Evolutionary conservation across 2,888 invertebrate genomes (phyloP).

Genomic region (Myopa testacea): DNA sequence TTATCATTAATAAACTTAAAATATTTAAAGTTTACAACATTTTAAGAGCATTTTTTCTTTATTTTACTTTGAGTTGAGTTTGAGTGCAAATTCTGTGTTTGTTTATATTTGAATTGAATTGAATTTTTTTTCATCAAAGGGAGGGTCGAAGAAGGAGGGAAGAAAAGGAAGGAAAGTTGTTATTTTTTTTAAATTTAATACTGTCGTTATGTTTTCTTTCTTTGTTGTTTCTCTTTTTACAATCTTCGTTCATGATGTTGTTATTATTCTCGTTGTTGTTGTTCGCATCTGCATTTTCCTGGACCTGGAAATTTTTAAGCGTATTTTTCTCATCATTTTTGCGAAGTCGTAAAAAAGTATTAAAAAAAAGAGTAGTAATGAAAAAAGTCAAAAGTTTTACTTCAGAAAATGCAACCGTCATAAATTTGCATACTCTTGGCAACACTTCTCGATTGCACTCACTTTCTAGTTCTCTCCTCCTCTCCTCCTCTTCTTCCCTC

Average conservation of each 20-base stretch:
- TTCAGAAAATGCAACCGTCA: background rate
- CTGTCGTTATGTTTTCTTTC: no score
- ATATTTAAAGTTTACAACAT: no score
- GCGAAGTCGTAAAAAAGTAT: background rate
- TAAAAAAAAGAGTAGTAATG: background rate
- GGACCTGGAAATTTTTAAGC: background rate
- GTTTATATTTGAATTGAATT: background rate
- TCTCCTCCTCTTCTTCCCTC: background rate
- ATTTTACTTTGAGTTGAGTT: no score
- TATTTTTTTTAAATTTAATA: no score
- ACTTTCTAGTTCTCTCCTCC: background rate
- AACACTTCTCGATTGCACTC: constrained; percentile 36
- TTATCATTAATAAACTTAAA: no score
- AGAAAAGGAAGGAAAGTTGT: no score
- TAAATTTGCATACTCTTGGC: constrained; percentile 35
- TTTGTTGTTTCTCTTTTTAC: background rate
- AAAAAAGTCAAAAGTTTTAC: constrained; percentile 4
- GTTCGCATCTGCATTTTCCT: background rate
- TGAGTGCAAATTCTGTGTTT: background rate
- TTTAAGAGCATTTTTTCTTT: no score
- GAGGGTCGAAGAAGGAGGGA: background rate
- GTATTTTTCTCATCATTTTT: no score
- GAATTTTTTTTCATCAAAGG: background rate
- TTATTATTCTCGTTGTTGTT: background rate
- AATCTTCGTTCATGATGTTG: background rate